Evolutionary conservation across 2,888 invertebrate genomes (phyloP).

Genomic region (Melinaea marsaeus): DNA sequence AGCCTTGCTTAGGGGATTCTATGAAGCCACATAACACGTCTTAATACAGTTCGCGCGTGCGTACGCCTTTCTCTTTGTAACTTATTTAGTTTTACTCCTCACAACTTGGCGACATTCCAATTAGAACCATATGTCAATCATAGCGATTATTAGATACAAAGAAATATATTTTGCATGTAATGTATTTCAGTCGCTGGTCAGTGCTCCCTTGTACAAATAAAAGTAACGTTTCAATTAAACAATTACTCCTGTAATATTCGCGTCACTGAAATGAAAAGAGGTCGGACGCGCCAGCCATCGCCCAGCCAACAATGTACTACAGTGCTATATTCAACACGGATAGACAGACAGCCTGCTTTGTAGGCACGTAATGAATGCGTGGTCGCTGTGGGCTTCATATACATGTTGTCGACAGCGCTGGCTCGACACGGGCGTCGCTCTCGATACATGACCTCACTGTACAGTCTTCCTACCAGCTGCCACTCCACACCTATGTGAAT

Average conservation of each 20-base stretch:
- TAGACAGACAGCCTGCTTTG: slow-evolving; percentile 56
- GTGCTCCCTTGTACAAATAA: slow-evolving; percentile 3
- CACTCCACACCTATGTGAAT: slow-evolving; percentile 57
- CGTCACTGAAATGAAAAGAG: slow-evolving; percentile 73
- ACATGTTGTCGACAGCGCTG: slow-evolving; percentile 53
- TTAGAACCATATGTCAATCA: slow-evolving; percentile 22
- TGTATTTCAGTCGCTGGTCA: slow-evolving; percentile 8
- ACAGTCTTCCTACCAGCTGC: slow-evolving; percentile 44
- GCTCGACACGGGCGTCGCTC: slow-evolving; percentile 53
- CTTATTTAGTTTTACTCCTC: slow-evolving; percentile 21
- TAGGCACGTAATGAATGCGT: slow-evolving; percentile 70
- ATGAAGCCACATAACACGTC: slow-evolving; percentile 45
- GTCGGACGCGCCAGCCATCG: slow-evolving; percentile 58
- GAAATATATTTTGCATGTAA: background rate
- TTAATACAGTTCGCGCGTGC: slow-evolving; percentile 34
- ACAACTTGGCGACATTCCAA: slow-evolving; percentile 28
- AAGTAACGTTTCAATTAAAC: slow-evolving; percentile 27
- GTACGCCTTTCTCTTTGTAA: slow-evolving; percentile 29
- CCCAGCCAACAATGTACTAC: slow-evolving; percentile 61
- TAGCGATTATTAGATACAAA: slow-evolving; percentile 1
- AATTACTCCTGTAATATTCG: slow-evolving; percentile 37
- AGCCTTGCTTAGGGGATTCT: slow-evolving; percentile 72
- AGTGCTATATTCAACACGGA: slow-evolving; percentile 61
- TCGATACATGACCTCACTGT: slow-evolving; percentile 63
- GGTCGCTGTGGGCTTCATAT: slow-evolving; percentile 54